Evolutionary conservation across 2,113 vertebrate genomes (phyloP), one percentile per base, ranked within the genome.

Genomic region (Poicephalus gulielmi): DNA sequence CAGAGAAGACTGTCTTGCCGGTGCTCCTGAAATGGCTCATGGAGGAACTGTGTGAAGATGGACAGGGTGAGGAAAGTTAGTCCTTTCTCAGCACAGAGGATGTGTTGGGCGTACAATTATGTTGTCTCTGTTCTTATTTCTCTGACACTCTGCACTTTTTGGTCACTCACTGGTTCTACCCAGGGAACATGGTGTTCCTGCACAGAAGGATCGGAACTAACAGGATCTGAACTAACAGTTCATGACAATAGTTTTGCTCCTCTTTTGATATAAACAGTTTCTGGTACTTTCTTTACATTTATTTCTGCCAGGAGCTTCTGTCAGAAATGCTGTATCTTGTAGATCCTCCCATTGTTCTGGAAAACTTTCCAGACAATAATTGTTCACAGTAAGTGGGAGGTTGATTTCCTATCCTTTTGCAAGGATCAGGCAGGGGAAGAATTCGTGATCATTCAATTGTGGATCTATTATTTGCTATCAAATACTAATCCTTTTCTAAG

Each of bases 1-100:
- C 95, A n/a, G 89, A 77, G 64, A 91, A 59, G 17, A 41, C 20
- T 1, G 1, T 7, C 64, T 44, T 50, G 1, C 13, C 4, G 3
- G 3, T 0, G 4, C 6, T 49, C 37, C 93, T 88, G 89, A 95
- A 81, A 49, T 30, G 69, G 86, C 83, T 96, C 22, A 37, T 59
- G 77, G 81, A 86, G 31, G 96, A 96, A 68, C 76, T 96, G 24
- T 96, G 96, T 84, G 93, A 94, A 70, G 33, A 86, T 25, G 64
- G 37, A 69, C n/a, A 57, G 3, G 83, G 93, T 96, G 55, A 96
- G 86, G 27, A 71, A 64, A 1, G 0, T 70, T 22, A 57, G 8
- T 52, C 35, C 53, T 77, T 60, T 33, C 41, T 35, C 10, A 83
- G 49, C 31, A 24, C 0, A 33, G 59, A 33, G 22, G 31, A 44